Percentiles rank a stretch among this genome's conserved stretches.
Evolutionary conservation across 2,888 invertebrate species (phyloP).

Genomic region (Microctonus aethiopoides): DNA sequence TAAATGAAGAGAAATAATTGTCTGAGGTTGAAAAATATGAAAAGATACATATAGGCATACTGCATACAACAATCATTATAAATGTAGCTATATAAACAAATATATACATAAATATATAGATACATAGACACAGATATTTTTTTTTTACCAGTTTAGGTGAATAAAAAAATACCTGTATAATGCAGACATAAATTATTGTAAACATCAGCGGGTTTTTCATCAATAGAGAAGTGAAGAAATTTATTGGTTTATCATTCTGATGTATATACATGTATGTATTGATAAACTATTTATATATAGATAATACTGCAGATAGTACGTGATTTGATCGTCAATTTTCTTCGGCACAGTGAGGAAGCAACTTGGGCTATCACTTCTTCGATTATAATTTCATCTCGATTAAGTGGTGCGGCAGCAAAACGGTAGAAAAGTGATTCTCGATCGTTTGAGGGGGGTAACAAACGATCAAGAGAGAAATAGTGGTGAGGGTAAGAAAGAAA

Average conservation of each 20-base stretch:
- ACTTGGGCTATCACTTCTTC: neutral
- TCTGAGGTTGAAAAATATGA: neutral
- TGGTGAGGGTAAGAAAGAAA: slow-evolving; percentile 27
- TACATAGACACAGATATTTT: neutral
- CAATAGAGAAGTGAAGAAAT: neutral
- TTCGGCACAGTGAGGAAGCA: neutral
- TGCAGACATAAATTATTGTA: neutral
- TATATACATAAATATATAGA: too few relatives aligned
- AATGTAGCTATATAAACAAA: too few relatives aligned
- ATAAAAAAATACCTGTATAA: neutral
- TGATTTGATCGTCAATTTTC: slow-evolving; percentile 2
- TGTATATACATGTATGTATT: neutral
- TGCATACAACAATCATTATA: too few relatives aligned
- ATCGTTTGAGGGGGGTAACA: slow-evolving; percentile 24
- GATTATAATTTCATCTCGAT: slow-evolving; percentile 26
- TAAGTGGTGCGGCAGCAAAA: slow-evolving; percentile 13
- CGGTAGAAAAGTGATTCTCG: slow-evolving; percentile 36
- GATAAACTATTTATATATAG: neutral
- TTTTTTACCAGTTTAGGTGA: neutral
- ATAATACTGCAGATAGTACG: neutral
- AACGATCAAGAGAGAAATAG: slow-evolving; percentile 21
- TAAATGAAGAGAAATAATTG: neutral
- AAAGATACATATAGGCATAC: neutral
- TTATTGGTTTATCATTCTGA: too few relatives aligned
- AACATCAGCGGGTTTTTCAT: neutral